These are phyloP conservation scores for Heterodera filipjevi DNA, from an alignment of 2,888 invertebrate genomes.

Conservation along the genomic window DNA sequence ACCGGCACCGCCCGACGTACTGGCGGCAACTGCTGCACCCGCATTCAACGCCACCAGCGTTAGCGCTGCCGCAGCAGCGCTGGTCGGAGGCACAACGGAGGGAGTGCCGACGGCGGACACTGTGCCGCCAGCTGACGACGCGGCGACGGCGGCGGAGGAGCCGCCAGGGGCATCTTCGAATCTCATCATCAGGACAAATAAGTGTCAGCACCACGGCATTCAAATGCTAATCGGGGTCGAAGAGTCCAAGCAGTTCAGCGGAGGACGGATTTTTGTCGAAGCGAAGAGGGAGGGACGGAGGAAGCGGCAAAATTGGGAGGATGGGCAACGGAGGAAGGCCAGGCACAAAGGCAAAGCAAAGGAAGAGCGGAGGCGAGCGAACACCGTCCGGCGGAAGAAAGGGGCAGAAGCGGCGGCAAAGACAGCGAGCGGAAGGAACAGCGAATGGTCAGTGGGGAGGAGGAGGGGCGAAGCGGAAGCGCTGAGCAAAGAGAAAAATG, in stretches of 20 bases:
- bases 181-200: not conserved
- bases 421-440: not conserved
- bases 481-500: not conserved
- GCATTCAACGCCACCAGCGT: conserved; percentile 46
- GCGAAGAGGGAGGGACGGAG: not conserved
- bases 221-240: not conserved
- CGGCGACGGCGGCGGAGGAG: not conserved
- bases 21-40: conserved; percentile 40
- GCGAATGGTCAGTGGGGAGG: not conserved
- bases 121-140: not conserved
- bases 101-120: not conserved
- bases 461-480: not conserved
- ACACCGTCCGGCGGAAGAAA: not conserved
- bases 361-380: not conserved
- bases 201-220: not conserved
- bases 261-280: not conserved
- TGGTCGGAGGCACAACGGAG: not conserved
- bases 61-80: conserved; percentile 45
- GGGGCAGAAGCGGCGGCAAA: not conserved
- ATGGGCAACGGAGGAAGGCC: not conserved
- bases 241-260: not conserved
- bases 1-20: conserved; percentile 44
- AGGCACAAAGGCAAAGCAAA: not conserved
- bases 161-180: not conserved
- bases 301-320: not conserved